phyloP scores from a whole-genome alignment of 1,140 invertebrate genomes.

The Platorchestia sp. region DNA sequence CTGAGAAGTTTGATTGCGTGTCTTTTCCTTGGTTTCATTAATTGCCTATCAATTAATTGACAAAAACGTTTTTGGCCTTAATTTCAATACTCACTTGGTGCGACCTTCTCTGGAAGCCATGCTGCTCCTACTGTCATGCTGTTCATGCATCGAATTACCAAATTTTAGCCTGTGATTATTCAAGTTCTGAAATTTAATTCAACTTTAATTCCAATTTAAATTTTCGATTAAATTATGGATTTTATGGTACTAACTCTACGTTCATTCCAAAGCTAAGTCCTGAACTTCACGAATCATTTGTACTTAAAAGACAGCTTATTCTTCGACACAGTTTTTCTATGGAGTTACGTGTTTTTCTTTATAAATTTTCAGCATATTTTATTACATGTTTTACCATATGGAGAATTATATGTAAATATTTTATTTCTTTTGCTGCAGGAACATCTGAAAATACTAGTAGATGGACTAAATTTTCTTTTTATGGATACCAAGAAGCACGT shows the following conservation, averaged over 20 bases:
- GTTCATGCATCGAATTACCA: not conserved
- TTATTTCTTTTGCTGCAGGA: not conserved
- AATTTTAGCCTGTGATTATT: not conserved
- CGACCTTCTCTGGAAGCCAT: not conserved
- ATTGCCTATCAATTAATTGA: no score
- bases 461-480: no score
- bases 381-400: not conserved
- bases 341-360: not conserved
- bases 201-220: not conserved
- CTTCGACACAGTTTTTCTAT: not conserved
- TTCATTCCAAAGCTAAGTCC: not conserved
- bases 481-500: no score
- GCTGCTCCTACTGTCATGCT: not conserved
- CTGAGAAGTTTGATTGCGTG: no score
- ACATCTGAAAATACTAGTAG: not conserved
- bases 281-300: not conserved
- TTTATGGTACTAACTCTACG: not conserved
- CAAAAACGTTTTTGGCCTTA: no score
- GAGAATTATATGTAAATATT: not conserved
- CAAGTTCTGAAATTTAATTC: not conserved
- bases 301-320: not conserved
- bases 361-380: not conserved
- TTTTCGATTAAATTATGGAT: not conserved
- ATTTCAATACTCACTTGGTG: no score
- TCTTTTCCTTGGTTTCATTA: no score